A percentile compares a stretch with the other conserved stretches of the same genome.
Conservation (phyloP, 2,113 vertebrate species). For the Monarcha castaneiventris region DNA sequence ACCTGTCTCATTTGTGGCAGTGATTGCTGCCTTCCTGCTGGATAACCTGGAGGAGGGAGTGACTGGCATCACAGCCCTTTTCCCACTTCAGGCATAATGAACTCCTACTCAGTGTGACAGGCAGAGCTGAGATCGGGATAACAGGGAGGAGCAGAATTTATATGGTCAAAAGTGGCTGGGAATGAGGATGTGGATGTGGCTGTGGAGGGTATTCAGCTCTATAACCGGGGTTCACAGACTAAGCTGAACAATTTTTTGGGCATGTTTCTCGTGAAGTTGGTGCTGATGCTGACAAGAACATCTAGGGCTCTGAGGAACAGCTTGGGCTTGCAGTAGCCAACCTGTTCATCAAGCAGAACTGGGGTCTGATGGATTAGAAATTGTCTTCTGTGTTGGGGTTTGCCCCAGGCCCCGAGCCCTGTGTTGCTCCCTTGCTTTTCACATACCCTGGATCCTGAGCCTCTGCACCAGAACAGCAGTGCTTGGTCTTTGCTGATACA, state of each 20-base stretch:
- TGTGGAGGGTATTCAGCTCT: background rate
- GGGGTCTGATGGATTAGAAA: background rate
- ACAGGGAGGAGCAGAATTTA: background rate
- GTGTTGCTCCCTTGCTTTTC: background rate
- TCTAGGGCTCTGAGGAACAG: background rate
- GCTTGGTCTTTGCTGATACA: background rate
- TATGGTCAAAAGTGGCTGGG: background rate
- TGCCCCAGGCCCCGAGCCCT: background rate
- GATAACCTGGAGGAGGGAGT: background rate
- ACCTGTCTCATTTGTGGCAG: background rate
- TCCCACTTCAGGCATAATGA: background rate
- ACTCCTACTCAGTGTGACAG: background rate
- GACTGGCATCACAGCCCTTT: constrained; percentile 28
- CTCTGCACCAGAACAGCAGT: background rate
- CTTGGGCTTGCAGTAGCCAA: background rate
- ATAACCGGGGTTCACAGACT: background rate
- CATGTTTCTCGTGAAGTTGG: background rate
- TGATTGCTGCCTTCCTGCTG: background rate
- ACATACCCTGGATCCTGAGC: background rate
- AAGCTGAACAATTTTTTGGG: background rate
- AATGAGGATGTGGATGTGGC: background rate
- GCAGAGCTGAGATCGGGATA: background rate
- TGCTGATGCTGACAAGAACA: background rate
- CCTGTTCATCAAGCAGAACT: background rate
- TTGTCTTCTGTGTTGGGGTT: background rate